These are phyloP conservation scores for Micropterix aruncella DNA, from an alignment of 2,888 invertebrate genomes.

Conservation along the genomic window DNA sequence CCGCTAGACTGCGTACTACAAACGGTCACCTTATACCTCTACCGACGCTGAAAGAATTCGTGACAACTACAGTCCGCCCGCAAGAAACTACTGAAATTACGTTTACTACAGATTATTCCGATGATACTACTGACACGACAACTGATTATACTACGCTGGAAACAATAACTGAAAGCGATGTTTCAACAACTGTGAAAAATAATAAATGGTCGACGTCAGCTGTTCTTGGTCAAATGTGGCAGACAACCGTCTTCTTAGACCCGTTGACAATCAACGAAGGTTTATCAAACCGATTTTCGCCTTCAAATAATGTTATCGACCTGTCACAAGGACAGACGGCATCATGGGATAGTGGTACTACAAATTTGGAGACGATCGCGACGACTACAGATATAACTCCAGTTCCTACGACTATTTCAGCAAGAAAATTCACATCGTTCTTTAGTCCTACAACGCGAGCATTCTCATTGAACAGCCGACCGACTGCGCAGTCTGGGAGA, in stretches of 20 bases:
- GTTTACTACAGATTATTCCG: background rate
- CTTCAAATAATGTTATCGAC: too few relatives aligned
- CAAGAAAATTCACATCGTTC: background rate
- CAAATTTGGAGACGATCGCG: slow-evolving; percentile 8
- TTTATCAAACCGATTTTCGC: slow-evolving; percentile 27
- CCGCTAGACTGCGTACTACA: slow-evolving; percentile 9
- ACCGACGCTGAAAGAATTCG: slow-evolving; percentile 12
- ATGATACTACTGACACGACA: slow-evolving; percentile 1
- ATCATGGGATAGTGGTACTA: slow-evolving; percentile 14
- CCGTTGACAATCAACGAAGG: slow-evolving; percentile 60
- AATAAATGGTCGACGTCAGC: slow-evolving; percentile 12
- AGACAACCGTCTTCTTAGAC: slow-evolving; percentile 53
- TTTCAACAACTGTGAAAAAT: slow-evolving; percentile 8
- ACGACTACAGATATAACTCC: slow-evolving; percentile 3
- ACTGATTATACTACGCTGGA: background rate
- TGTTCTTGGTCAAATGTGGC: slow-evolving; percentile 32
- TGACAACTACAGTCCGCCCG: slow-evolving; percentile 9
- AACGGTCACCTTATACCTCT: slow-evolving; percentile 8
- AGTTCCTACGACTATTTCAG: background rate
- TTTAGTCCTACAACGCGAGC: background rate
- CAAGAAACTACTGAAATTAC: slow-evolving; percentile 7
- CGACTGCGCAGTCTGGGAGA: slow-evolving; percentile 12
- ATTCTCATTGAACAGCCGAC: background rate
- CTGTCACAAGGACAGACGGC: slow-evolving; percentile 20
- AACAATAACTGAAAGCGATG: slow-evolving; percentile 7